A percentile compares a stretch with the other conserved stretches of the same genome.
phyloP scores from a whole-genome alignment of 2,113 vertebrate species.

The Seriola quinqueradiata region DNA sequence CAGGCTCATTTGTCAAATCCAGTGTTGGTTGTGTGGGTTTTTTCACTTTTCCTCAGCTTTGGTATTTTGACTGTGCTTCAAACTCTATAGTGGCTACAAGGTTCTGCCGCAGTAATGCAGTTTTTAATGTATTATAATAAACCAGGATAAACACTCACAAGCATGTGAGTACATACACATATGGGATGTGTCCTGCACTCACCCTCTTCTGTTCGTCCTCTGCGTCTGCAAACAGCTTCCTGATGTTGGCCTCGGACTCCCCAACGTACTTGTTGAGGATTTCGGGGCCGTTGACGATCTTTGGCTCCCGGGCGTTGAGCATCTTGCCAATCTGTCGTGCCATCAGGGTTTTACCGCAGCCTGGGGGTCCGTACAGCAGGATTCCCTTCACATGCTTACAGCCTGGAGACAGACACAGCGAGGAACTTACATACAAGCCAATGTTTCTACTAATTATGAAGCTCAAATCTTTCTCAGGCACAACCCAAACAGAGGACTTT shows the following conservation, averaged over 20 bases:
- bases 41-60: not conserved
- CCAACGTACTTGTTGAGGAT: conserved; percentile 99
- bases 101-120: not conserved
- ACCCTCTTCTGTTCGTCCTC: conserved; percentile 98
- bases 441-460: no score
- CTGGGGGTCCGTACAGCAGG: conserved; percentile 94
- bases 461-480: no score
- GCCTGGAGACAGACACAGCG: conserved; percentile 81
- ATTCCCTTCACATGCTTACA: conserved; percentile 99
- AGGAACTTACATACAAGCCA: not conserved
- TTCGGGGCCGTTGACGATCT: conserved; percentile 97
- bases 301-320: conserved; percentile 97
- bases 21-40: not conserved
- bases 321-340: conserved; percentile 98
- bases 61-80: not conserved
- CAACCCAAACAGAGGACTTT: no score
- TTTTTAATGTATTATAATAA: not conserved
- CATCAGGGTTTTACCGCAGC: conserved; percentile 98
- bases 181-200: conserved; percentile 38
- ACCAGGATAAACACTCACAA: not conserved
- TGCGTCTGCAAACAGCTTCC: conserved; percentile 97
- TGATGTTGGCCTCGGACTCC: conserved; percentile 96
- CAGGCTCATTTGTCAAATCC: not conserved
- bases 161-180: not conserved
- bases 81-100: not conserved